Evolutionary conservation across 2,113 vertebrate genomes (phyloP).

Genomic region (Rhagologus leucostigma): DNA sequence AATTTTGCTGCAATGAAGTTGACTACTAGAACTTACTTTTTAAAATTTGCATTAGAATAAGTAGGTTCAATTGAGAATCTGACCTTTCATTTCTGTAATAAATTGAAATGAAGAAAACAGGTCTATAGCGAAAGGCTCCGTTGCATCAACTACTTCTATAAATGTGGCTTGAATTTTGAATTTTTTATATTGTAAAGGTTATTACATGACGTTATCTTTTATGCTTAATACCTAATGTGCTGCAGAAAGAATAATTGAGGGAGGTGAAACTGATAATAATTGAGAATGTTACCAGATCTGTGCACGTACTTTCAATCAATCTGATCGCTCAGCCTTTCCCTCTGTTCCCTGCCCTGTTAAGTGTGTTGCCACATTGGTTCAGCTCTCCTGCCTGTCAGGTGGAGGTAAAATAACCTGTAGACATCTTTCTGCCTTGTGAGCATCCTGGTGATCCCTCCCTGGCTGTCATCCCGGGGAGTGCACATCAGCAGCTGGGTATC

Average conservation of each 20-base stretch:
- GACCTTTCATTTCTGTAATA: neutral
- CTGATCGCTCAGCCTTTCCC: neutral
- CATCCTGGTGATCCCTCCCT: neutral
- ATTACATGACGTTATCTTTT: neutral
- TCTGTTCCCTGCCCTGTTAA: neutral
- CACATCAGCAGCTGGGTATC: neutral
- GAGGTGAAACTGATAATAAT: neutral
- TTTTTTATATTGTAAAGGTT: neutral
- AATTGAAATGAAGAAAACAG: neutral
- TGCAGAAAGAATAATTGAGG: conserved; percentile 1
- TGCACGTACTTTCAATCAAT: neutral
- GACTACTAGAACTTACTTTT: neutral
- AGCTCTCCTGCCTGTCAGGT: neutral
- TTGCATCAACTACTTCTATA: neutral
- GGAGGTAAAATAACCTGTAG: neutral
- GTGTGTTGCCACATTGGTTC: neutral
- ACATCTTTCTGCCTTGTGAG: neutral
- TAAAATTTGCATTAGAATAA: neutral
- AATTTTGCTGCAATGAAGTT: neutral
- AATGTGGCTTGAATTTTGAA: neutral
- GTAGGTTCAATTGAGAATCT: neutral
- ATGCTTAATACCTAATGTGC: neutral
- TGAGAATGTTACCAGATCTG: neutral
- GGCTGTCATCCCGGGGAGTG: neutral
- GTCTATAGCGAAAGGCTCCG: neutral